Base-by-base conservation (phyloP, 1,140 invertebrate species). In the Papilio polyxenes region DNA sequence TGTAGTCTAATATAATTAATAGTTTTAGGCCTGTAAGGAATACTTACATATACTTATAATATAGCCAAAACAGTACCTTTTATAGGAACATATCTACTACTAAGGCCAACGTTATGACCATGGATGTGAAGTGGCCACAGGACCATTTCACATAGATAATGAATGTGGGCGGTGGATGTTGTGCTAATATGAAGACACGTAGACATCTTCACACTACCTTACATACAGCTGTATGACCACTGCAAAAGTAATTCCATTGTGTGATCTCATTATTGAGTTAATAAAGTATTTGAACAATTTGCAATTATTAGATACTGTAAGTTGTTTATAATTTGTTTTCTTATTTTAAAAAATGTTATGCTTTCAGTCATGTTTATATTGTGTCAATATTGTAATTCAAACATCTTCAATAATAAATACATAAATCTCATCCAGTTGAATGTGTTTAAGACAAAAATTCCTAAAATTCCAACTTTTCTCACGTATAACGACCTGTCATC, bases 141-240 rank as follows among this genome's bases (percentile, higher is more conserved):
- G 31, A 72, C 5, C 31, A 72, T 15, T 72, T 72, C 65, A 72
- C 65, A 72, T 31, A 37, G 65, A 37, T 72, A 72, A 72, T 37
- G 31, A 72, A 37, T 37, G 65, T 72, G 31, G 65, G 65, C 15
- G 65, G 62, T 65, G 23, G 11, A 23, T 31, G 20, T 72, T 72
- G 65, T 37, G 65, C 4, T 72, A 72, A 72, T 72, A 15, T 72
- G 15, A 62, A 62, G 59, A 20, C 17, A 20, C 59, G 7, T 23
- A 0, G 9, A 51, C 6, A 23, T 20, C 4, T 15, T 1, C 11
- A 72, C 23, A 72, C 23, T 6, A 10, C 62, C 37, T 72, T 20
- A 62, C 31, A 17, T n/a, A 20, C 2, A 72, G 11, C 59, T 65
- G 10, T 23, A 31, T 65, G 56, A n/a, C n/a, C 5, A 59, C 56